Percentiles rank a stretch among this genome's conserved stretches.
Conservation (phyloP, 2,888 invertebrate genomes). For the Netelia fuscicornis region DNA sequence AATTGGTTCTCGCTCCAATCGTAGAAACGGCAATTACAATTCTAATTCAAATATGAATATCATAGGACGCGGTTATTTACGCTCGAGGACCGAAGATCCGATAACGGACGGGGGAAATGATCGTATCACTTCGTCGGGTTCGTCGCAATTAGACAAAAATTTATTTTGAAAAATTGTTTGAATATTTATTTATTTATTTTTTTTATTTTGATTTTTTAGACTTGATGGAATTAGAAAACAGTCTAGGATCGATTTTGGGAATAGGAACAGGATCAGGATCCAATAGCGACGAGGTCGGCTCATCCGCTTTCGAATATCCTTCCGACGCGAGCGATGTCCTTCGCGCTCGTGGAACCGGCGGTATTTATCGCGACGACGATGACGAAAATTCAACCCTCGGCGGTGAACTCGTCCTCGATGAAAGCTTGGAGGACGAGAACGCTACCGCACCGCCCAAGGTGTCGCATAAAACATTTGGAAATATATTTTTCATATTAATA, state of each 20-base stretch:
- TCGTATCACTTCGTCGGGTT: background rate
- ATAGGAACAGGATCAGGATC: background rate
- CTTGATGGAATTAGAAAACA: background rate
- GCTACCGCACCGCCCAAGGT: background rate
- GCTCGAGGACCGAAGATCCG: no score
- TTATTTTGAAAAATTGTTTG: background rate
- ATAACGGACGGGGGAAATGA: background rate
- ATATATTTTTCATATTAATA: background rate
- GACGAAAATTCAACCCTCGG: background rate
- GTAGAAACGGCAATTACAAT: constrained; percentile 53
- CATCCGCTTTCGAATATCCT: background rate
- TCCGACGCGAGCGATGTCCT: background rate
- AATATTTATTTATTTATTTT: background rate
- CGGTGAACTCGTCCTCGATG: background rate
- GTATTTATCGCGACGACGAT: background rate
- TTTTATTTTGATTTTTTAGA: background rate
- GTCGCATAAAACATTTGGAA: background rate
- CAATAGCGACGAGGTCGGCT: background rate
- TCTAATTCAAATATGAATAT: constrained; percentile 45
- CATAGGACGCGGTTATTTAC: constrained; percentile 30
- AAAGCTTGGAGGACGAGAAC: background rate
- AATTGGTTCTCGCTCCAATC: background rate
- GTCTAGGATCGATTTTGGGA: background rate
- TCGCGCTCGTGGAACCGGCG: background rate
- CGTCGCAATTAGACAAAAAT: background rate